Conservation (phyloP, 2,113 vertebrate genomes). For the Eurystomus gularis region DNA sequence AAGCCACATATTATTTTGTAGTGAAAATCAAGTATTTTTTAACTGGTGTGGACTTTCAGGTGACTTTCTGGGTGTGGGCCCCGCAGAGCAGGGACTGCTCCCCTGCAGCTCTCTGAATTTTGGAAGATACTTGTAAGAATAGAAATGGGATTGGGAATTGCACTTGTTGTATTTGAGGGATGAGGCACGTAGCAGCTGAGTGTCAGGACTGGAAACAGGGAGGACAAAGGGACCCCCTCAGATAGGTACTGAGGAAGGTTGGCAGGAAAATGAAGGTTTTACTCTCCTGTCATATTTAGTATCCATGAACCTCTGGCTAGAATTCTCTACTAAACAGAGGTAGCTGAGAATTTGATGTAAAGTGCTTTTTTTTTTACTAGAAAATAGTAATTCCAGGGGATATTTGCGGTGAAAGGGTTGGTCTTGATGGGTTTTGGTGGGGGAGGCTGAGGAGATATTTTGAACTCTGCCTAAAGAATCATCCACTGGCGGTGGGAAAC, state of each 20-base stretch:
- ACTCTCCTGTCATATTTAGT: background rate
- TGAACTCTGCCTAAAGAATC: background rate
- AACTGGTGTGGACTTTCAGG: background rate
- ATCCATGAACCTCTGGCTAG: background rate
- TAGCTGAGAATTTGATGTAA: background rate
- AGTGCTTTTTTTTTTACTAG: rapidly evolving
- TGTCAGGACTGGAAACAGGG: background rate
- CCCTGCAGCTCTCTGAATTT: background rate
- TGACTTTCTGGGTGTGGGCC: background rate
- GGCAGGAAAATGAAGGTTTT: background rate
- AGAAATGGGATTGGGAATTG: background rate
- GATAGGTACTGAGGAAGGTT: background rate
- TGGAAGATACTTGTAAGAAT: background rate
- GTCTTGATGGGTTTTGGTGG: background rate
- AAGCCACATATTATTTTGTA: background rate
- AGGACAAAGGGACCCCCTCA: background rate
- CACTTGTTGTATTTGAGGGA: background rate
- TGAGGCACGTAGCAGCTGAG: rapidly evolving
- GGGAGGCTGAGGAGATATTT: background rate
- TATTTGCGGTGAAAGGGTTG: background rate
- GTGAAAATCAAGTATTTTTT: background rate
- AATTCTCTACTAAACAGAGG: too few species aligned
- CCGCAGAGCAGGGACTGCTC: background rate
- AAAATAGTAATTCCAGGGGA: background rate
- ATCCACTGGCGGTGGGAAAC: background rate